Base-by-base conservation (phyloP, 2,888 invertebrate genomes). In the Erebia ligea region DNA sequence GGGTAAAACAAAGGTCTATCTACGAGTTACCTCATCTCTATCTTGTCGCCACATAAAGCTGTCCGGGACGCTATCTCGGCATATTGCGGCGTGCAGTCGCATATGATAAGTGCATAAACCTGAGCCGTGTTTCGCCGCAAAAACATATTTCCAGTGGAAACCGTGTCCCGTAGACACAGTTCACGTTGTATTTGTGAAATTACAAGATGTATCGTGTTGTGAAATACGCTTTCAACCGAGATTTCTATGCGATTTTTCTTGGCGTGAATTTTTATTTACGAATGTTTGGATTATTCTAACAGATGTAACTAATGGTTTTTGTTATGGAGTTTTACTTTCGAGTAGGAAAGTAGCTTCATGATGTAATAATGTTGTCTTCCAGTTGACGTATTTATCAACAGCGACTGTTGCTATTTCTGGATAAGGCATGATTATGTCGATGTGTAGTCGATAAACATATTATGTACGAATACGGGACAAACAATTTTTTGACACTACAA, bases 81-180 rank as follows among this genome's bases (percentile, higher is more conserved):
- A 86, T 86, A 86, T 85, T 85, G 86, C 83, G 79, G 79, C 86
- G 85, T 87, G 86, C 82, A 82, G 78, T 82, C 85, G 87, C 87
- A 86, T 86, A 88, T 83, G 83, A 88, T 88, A 88, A 87, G 85
- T 87, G 78, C 77, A 76, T 71, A 75, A 75, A 73, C 77, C 75
- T 69, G 71, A 72, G 75, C 77, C 78, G 78, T 76, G 74, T 73
- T 77, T 76, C 76, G 75, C 76, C 73, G 75, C 79, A 77, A 77
- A 78, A 80, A 79, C 79, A 80, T 79, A 79, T 77, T 78, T 76
- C 68, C 71, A 72, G 68, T 69, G 54, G 73, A 54, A 71, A 64
- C 59, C 59, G 57, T 25, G 13, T 52, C 52, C 69, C 50, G 58
- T 66, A 58, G 69, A 70, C 69, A 63, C 62, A 69, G 56, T 69